A percentile compares a stretch with the other conserved stretches of the same genome.
phyloP scores from a whole-genome alignment of 2,888 invertebrate genomes.

The Agrochola circellaris region DNA sequence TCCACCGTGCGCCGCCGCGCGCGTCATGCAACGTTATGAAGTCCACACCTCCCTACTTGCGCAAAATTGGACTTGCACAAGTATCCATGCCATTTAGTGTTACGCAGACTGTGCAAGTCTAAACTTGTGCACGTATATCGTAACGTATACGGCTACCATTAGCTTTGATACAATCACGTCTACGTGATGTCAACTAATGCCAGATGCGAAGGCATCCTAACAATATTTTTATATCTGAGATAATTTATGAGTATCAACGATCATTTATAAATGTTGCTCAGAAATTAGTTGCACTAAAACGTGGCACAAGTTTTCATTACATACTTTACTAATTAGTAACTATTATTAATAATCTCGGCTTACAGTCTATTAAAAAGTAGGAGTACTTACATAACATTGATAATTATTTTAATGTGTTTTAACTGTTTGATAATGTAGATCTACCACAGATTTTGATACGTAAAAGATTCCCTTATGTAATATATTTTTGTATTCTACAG shows the following conservation, averaged over 20 bases:
- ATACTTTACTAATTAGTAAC: not conserved
- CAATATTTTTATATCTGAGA: not conserved
- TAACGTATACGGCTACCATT: not conserved
- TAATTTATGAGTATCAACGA: constrained; percentile 4
- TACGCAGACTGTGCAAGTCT: too few species aligned
- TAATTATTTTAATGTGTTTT: not conserved
- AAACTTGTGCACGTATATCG: too few species aligned
- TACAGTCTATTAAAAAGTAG: constrained; percentile 1
- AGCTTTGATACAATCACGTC: not conserved
- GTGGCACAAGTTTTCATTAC: not conserved
- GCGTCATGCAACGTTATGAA: not conserved
- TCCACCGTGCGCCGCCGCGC: too few species aligned
- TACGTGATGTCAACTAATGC: not conserved
- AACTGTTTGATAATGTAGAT: not conserved
- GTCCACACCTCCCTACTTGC: too few species aligned
- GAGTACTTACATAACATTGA: not conserved
- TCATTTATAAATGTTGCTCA: not conserved
- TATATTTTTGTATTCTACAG: not conserved
- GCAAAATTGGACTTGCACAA: too few species aligned
- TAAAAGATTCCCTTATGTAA: constrained; percentile 7
- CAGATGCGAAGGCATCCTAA: not conserved
- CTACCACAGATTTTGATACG: constrained; percentile 28
- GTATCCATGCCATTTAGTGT: too few species aligned
- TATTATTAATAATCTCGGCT: not conserved
- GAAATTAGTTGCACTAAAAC: not conserved